These are phyloP conservation scores for Nycteola revayana DNA, from an alignment of 2,888 invertebrate genomes.

Conservation along the genomic window DNA sequence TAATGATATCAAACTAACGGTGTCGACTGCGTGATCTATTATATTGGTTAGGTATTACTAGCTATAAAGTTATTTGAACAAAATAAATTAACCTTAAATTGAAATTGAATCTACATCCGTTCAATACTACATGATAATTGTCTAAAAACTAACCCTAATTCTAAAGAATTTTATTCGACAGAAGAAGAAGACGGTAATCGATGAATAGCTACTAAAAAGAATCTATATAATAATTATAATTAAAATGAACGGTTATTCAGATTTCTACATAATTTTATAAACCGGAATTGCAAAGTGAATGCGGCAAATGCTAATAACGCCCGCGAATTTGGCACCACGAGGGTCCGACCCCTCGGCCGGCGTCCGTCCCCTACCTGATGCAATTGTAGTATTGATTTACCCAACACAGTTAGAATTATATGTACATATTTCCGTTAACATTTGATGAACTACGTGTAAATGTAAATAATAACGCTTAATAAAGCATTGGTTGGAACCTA, in stretches of 20 bases:
- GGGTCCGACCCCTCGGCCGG: conserved; percentile 56
- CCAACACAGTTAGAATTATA: conserved; percentile 33
- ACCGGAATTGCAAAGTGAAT: conserved; percentile 22
- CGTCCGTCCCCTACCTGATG: conserved; percentile 50
- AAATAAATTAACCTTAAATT: conserved; percentile 23
- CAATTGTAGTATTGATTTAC: conserved; percentile 76
- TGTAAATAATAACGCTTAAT: no score
- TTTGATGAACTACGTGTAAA: conserved; percentile 18
- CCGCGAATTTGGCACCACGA: conserved; percentile 49
- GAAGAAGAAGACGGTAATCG: no score
- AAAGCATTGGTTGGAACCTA: no score
- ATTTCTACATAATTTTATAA: conserved; percentile 9
- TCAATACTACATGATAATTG: not conserved
- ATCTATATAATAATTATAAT: no score
- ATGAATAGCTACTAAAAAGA: no score
- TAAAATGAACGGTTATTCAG: conserved; percentile 1
- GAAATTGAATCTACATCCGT: conserved; percentile 30
- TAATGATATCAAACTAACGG: conserved; percentile 27
- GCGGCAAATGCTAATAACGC: conserved; percentile 38
- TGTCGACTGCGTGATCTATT: conserved; percentile 19
- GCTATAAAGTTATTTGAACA: conserved; percentile 22
- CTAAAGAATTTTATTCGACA: no score
- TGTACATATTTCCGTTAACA: conserved; percentile 30
- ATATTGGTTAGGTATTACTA: conserved; percentile 18
- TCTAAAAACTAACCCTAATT: no score